phyloP scores from a whole-genome alignment of 1,140 invertebrate species.

The Aphelinus atriplicis region DNA sequence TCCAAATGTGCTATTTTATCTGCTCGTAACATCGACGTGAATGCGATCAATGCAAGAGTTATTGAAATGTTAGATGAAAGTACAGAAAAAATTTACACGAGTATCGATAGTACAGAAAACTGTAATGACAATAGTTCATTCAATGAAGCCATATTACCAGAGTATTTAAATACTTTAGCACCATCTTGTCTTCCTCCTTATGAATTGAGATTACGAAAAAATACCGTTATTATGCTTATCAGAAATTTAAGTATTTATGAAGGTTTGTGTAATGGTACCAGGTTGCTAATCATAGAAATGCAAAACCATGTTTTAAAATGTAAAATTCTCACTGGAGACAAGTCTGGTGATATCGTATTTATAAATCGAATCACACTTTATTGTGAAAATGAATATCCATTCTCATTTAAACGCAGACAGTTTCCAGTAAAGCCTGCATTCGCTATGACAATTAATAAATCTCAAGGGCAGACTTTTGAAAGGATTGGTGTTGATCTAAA shows the following conservation, averaged over 20 bases:
- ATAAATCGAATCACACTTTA: constrained; percentile 30
- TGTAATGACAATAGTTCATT: constrained; percentile 10
- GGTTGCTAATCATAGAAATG: constrained; percentile 39
- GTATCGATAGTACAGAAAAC: constrained; percentile 27
- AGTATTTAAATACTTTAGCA: constrained; percentile 38
- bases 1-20: constrained; percentile 13
- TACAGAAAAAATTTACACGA: constrained; percentile 18
- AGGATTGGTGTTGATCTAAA: constrained; percentile 50
- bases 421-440: constrained; percentile 49
- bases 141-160: constrained; percentile 31
- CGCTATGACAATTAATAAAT: constrained; percentile 69
- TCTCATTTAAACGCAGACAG: constrained; percentile 43
- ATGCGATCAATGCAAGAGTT: constrained; percentile 28
- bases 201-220: constrained; percentile 43
- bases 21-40: constrained; percentile 32
- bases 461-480: constrained; percentile 65
- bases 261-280: constrained; percentile 43
- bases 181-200: constrained; percentile 40
- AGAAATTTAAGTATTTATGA: constrained; percentile 40
- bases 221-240: constrained; percentile 44
- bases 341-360: constrained; percentile 9
- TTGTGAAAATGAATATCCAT: constrained; percentile 51
- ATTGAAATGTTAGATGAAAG: constrained; percentile 21
- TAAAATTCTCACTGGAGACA: constrained; percentile 38
- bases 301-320: constrained; percentile 41